Conservation (phyloP, 2,888 invertebrate species). For the Ochropacha duplaris region DNA sequence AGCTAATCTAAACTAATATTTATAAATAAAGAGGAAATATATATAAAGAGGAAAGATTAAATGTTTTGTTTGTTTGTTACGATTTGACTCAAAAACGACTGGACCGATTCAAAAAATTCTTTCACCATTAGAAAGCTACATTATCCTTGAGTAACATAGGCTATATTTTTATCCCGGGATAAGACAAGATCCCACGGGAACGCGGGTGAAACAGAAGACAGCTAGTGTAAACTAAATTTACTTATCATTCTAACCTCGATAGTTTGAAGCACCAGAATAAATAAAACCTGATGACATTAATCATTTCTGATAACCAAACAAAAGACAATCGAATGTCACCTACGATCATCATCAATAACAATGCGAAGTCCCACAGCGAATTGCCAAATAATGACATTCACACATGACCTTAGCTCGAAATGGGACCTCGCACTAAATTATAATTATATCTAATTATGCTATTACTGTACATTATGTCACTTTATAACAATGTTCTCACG, state of each 20-base stretch:
- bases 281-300: background rate
- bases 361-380: constrained; percentile 10
- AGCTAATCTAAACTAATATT: no score
- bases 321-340: constrained; percentile 18
- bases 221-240: no score
- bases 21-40: no score
- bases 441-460: constrained; percentile 57
- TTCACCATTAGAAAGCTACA: no score
- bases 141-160: no score
- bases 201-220: no score
- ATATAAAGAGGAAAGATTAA: no score
- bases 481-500: constrained; percentile 56
- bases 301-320: constrained; percentile 3
- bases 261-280: background rate
- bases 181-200: no score
- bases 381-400: constrained; percentile 46
- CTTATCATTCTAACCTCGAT: background rate
- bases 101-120: no score
- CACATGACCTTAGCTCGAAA: constrained; percentile 46
- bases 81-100: no score
- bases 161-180: no score
- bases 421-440: constrained; percentile 69
- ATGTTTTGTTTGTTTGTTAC: no score
- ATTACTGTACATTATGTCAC: constrained; percentile 67
- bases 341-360: constrained; percentile 20